A percentile compares a stretch with the other conserved stretches of the same genome.
Conservation (phyloP, 1,140 invertebrate species). For the Penaeus chinensis region DNA sequence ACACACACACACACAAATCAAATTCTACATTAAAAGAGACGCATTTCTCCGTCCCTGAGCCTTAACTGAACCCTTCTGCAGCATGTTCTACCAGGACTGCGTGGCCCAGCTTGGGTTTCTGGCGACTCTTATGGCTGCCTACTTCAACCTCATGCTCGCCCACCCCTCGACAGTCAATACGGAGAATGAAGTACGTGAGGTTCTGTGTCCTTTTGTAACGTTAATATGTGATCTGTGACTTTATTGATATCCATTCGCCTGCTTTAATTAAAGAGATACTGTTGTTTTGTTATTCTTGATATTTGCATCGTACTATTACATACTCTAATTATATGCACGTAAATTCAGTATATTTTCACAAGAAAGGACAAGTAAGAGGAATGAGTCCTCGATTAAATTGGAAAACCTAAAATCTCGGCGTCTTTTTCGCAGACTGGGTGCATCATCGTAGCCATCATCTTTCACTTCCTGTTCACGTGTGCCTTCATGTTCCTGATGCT, state of each 20-base stretch:
- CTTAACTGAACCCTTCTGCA: not conserved
- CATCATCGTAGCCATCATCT: constrained; percentile 49
- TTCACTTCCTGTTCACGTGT: constrained; percentile 56
- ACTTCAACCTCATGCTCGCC: constrained; percentile 48
- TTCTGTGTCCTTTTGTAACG: not conserved
- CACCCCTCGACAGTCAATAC: constrained; percentile 34
- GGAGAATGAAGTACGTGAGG: constrained; percentile 41
- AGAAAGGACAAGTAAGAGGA: not conserved
- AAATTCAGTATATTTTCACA: not conserved
- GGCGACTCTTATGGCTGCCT: constrained; percentile 45
- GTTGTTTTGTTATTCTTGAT: too few species aligned
- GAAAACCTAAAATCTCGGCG: not conserved
- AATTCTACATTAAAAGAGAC: too few species aligned
- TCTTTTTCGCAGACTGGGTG: constrained; percentile 40
- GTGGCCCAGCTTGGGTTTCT: constrained; percentile 62
- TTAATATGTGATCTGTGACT: too few species aligned
- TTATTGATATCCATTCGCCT: too few species aligned
- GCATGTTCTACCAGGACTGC: constrained; percentile 64
- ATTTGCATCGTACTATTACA: too few species aligned
- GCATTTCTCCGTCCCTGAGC: too few species aligned
- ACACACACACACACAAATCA: too few species aligned
- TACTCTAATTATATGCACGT: not conserved
- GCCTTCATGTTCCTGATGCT: constrained; percentile 62
- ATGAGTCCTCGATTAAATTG: not conserved
- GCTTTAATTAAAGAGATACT: too few species aligned